Evolutionary conservation across 2,888 invertebrate species (phyloP), one percentile per base, ranked within the genome.

Genomic region (Bimastos eiseni): DNA sequence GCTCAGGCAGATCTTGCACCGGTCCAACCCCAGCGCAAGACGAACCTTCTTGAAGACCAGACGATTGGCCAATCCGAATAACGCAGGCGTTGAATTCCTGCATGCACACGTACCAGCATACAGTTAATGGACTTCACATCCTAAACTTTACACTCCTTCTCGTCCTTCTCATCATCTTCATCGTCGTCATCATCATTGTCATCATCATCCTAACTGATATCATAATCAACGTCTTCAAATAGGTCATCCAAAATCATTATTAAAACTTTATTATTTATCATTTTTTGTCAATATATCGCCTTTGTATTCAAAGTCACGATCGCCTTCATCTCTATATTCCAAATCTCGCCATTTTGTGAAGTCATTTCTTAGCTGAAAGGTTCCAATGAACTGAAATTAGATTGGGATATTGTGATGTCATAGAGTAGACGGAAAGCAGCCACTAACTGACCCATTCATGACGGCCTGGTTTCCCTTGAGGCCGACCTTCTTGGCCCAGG

Each of bases 31-130:
- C 36, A 98, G 95, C 0, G 97, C 96, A 34, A 96, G 96, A 93
- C 97, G 97, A 2, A 98, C 96, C 95, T 97, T 97, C 93, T 96
- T 96, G 95, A 98, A 97, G 90, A 98, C 96, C 36, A 98, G 93
- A 91, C 96, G 96, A 92, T 97, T 97, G 11, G 98, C 98, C 91
- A 98, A n/a, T 91, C 96, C 44, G 70, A 88, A 91, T 13, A 19
- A 86, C 33, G 11, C 19, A 17, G 90, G 90, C 11, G n/a, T 83
- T 44, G 83, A 38, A 83, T 86, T 15, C 41, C 90, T 90, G 21
- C 2, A 33, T 15, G 30, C 19, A 70, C 1, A n/a, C 70, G n/a
- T 24, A 6, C 21, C 41, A 41, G 24, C 49, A 49, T 0, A n/a
- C 30, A 11, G 70, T n/a, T 11, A 30, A 70, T 70, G 30, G n/a